These are phyloP conservation scores for Hyperoodon ampullatus DNA, from an alignment of 2,113 vertebrate species.

Conservation along the genomic window DNA sequence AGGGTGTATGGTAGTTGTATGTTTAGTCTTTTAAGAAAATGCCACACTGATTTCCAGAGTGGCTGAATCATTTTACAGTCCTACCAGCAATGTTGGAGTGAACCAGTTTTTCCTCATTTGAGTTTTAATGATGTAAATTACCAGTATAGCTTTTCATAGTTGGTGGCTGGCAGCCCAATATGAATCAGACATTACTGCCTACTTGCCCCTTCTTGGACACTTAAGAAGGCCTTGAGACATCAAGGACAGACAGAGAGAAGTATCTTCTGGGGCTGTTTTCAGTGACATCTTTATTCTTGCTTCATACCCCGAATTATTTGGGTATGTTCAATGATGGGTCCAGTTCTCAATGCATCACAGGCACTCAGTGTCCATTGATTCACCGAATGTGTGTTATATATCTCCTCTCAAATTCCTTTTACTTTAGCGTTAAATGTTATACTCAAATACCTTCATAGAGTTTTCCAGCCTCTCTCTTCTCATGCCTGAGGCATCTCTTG, in stretches of 20 bases:
- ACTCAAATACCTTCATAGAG: background rate
- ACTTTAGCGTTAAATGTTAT: background rate
- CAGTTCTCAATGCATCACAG: background rate
- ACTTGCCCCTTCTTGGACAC: background rate
- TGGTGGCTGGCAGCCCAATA: background rate
- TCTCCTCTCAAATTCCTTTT: conserved; percentile 1
- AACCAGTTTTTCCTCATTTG: background rate
- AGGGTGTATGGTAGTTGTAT: background rate
- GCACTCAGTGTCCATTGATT: background rate
- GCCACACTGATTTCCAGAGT: background rate
- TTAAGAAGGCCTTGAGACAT: background rate
- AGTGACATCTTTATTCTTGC: background rate
- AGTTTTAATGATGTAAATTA: conserved; percentile 22
- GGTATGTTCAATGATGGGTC: background rate
- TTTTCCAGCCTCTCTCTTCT: background rate
- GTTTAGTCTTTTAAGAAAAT: conserved; percentile 18
- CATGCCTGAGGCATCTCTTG: background rate
- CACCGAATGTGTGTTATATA: background rate
- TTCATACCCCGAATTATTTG: background rate
- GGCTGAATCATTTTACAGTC: background rate
- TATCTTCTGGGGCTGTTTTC: background rate
- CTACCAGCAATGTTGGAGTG: background rate
- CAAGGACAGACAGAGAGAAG: background rate
- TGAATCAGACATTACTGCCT: background rate
- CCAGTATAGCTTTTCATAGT: background rate